Evolutionary conservation across 2,113 vertebrate genomes (phyloP).

Genomic region (Progne subis): DNA sequence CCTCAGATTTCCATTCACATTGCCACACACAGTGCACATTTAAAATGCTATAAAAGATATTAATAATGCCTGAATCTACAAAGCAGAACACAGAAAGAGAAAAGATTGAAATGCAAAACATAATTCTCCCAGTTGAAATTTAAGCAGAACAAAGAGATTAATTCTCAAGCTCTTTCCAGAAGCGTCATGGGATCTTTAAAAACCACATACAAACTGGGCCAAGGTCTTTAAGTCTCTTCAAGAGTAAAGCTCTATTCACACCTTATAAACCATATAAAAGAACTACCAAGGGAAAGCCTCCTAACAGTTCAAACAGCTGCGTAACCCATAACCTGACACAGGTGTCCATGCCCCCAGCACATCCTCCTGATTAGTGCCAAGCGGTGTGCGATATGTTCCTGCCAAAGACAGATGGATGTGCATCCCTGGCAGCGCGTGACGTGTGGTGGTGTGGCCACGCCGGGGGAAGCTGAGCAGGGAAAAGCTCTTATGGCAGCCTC

Average conservation of each 20-base stretch:
- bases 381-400: fast-evolving
- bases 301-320: conserved; percentile 39
- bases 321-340: neutral
- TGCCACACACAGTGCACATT: conserved; percentile 18
- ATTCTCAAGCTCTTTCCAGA: conserved; percentile 34
- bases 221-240: conserved; percentile 35
- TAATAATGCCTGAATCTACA: conserved; percentile 30
- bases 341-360: neutral
- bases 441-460: fast-evolving
- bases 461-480: neutral
- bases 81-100: neutral
- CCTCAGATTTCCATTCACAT: neutral
- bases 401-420: fast-evolving
- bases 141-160: conserved; percentile 21
- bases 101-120: conserved; percentile 16
- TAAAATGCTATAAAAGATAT: conserved; percentile 23
- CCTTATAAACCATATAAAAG: conserved; percentile 24
- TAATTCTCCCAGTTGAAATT: conserved; percentile 14
- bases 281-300: neutral
- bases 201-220: neutral
- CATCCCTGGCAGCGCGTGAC: fast-evolving
- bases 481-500: neutral
- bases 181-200: conserved; percentile 50
- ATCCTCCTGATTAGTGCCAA: neutral
- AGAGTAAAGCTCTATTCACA: conserved; percentile 34